Conservation (phyloP, 2,797 vertebrate species). For the Hyperoplus lanceolatus region DNA sequence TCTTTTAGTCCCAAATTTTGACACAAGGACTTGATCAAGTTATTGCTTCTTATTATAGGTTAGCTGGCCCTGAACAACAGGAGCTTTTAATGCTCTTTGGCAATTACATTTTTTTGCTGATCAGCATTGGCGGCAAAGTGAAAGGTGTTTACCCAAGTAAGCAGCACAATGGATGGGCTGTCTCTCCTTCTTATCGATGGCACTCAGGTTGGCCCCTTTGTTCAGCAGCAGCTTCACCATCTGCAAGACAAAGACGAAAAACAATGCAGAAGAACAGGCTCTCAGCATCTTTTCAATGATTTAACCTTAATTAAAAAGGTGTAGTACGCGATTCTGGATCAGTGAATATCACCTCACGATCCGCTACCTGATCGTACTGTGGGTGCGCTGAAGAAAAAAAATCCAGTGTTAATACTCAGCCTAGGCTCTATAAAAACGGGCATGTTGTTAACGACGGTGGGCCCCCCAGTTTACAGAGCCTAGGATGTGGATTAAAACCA, state of each 20-base stretch:
- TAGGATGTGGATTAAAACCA: too few species aligned
- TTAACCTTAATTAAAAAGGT: too few species aligned
- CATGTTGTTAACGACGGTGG: too few species aligned
- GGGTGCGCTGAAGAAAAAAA: too few species aligned
- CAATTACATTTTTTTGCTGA: constrained; percentile 3
- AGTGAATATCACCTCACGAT: too few species aligned
- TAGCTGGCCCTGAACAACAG: not conserved
- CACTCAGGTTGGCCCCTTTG: constrained; percentile 94
- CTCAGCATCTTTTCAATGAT: too few species aligned
- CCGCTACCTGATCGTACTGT: too few species aligned
- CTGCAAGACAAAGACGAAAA: constrained; percentile 69
- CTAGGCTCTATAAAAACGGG: too few species aligned
- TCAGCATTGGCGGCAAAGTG: not conserved
- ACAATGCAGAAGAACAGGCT: too few species aligned
- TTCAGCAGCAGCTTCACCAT: constrained; percentile 96
- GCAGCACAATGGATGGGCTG: constrained; percentile 97
- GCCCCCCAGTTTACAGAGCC: too few species aligned
- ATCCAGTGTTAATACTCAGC: too few species aligned
- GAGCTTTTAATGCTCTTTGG: constrained; percentile 18
- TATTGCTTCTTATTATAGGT: constrained; percentile 2
- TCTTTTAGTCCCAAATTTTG: not conserved
- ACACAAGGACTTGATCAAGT: not conserved
- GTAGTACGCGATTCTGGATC: too few species aligned
- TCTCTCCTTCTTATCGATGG: constrained; percentile 95
- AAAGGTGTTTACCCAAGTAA: constrained; percentile 88